Evolutionary conservation across 2,888 invertebrate genomes (phyloP), one percentile per base, ranked within the genome.

Genomic region (Punctoribates punctum): DNA sequence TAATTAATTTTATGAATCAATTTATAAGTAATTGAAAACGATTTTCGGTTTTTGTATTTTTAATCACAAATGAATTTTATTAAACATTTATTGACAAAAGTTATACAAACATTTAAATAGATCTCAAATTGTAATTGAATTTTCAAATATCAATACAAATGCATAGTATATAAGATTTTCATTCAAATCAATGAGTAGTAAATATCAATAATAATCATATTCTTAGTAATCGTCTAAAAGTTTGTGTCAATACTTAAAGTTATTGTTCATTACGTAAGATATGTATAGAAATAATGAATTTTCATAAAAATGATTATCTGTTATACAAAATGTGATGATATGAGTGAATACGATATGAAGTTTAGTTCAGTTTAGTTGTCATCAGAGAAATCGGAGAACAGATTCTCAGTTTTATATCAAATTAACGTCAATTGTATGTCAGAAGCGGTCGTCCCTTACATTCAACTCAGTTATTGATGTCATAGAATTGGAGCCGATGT

Each of bases 51-150:
- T n/a, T n/a, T 42, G 42, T 42, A 42, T 42, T 9, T 9, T 9
- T 42, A 42, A 48, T 48, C 17, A 17, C 48, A 48, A 4, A 48
- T 17, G 4, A 11, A 48, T 48, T 48, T 48, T 11, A 11, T 17
- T 48, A 48, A 42, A 42, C 42, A 42, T 42, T 42, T 42, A 11
- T 48, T 17, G 48, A 48, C 48, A 48, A 48, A 42, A 48, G 48
- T n/a, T 48, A 48, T 48, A 48, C 48, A 48, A 48, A 48, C 48
- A 48, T 48, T 48, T 48, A 48, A 48, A 48, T 48, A 48, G 15
- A 48, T 48, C 48, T 48, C 48, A 48, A 48, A 48, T n/a, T 6
- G 42, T 42, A 42, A 13, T 42, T 42, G 13, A 9, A 42, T 17
- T 15, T 48, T 48, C 11, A 15, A 13, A 48, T 17, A n/a, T n/a